Conservation (phyloP, 2,113 vertebrate genomes). For the Coreoperca whiteheadi region DNA sequence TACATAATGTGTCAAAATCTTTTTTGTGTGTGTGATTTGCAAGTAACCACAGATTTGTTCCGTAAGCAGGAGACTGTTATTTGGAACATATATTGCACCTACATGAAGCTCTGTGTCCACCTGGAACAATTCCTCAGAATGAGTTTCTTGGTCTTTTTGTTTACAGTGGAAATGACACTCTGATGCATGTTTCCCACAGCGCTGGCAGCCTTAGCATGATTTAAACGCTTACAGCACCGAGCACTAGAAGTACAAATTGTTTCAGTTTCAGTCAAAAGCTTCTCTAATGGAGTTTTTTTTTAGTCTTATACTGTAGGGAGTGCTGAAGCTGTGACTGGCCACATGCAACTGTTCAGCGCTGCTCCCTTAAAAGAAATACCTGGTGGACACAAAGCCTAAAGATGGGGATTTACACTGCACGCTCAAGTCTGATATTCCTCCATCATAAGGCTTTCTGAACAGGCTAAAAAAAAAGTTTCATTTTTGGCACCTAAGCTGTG, state of each 20-base stretch:
- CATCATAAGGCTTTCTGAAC: neutral
- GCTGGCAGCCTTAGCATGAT: constrained; percentile 55
- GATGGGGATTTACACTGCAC: constrained; percentile 36
- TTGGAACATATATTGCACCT: constrained; percentile 37
- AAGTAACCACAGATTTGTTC: constrained; percentile 42
- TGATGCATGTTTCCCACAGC: constrained; percentile 58
- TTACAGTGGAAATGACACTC: constrained; percentile 42
- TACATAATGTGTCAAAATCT: constrained; percentile 36
- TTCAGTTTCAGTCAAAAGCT: constrained; percentile 19
- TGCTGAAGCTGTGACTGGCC: constrained; percentile 14
- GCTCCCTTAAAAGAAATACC: constrained; percentile 28
- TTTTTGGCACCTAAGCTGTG: neutral
- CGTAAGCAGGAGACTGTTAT: constrained; percentile 46
- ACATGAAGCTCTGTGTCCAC: constrained; percentile 52
- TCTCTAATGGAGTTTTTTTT: neutral
- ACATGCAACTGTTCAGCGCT: constrained; percentile 17
- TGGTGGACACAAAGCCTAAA: constrained; percentile 55
- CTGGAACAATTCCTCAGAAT: neutral
- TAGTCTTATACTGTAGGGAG: constrained; percentile 4
- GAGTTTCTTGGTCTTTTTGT: constrained; percentile 30
- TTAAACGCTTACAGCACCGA: constrained; percentile 25
- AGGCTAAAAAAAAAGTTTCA: neutral
- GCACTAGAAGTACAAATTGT: constrained; percentile 22
- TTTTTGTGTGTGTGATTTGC: constrained; percentile 13
- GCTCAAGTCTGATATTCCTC: constrained; percentile 41